Conservation (phyloP, 2,888 invertebrate genomes). For the Trichopria drosophilae region DNA sequence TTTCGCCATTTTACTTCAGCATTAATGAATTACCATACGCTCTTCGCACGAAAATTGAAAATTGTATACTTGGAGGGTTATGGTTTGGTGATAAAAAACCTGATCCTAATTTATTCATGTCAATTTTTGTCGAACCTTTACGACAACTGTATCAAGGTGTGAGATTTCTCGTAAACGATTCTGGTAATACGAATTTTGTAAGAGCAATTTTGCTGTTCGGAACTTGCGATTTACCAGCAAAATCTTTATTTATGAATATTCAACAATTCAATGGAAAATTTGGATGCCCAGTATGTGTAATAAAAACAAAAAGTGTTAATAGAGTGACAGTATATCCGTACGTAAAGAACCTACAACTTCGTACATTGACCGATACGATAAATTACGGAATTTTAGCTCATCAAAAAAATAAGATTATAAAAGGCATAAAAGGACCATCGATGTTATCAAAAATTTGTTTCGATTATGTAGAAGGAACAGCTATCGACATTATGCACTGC, state of each 20-base stretch:
- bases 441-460: neutral
- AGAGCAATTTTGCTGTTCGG: neutral
- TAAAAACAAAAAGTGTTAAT: neutral
- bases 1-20: constrained; percentile 19
- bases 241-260: constrained; percentile 9
- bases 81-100: constrained; percentile 13
- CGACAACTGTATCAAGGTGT: constrained; percentile 6
- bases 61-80: constrained; percentile 2
- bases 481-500: constrained; percentile 15
- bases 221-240: constrained; percentile 14
- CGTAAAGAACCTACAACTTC: constrained; percentile 1
- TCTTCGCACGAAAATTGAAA: constrained; percentile 3
- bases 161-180: neutral
- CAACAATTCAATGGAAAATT: constrained; percentile 5
- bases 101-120: constrained; percentile 2
- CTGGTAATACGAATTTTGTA: neutral
- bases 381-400: neutral
- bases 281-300: constrained; percentile 8
- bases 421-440: constrained; percentile 7
- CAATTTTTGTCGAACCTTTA: neutral
- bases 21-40: constrained; percentile 23
- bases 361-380: constrained; percentile 1
- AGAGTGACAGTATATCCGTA: constrained; percentile 9
- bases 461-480: neutral
- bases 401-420: neutral